These are phyloP conservation scores for Sebastes minor DNA, from an alignment of 2,797 vertebrate species.

Conservation along the genomic window DNA sequence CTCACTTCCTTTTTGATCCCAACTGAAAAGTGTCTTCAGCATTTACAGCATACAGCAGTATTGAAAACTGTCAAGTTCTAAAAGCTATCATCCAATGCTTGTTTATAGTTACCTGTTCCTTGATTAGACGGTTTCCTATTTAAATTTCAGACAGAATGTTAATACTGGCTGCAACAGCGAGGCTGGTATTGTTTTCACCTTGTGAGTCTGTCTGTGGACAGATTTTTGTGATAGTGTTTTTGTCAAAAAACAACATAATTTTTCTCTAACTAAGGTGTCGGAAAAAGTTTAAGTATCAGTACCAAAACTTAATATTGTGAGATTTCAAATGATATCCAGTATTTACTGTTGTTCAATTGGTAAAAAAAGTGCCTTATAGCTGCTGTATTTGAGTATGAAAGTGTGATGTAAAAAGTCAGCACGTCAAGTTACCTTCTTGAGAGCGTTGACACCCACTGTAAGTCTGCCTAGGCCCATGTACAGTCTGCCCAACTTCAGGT, in stretches of 20 bases:
- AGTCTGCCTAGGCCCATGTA: conserved; percentile 86
- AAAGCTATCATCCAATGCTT: not conserved
- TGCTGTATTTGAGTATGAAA: not conserved
- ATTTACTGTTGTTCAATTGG: not conserved
- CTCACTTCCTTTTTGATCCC: not conserved
- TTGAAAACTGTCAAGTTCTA: not conserved
- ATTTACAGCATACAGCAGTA: not conserved
- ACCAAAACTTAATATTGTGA: not conserved
- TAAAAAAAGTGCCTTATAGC: not conserved
- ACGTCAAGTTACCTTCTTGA: conserved; percentile 87
- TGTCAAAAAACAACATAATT: fast-evolving
- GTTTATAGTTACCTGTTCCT: not conserved
- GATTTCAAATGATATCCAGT: not conserved
- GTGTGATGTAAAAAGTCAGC: not conserved
- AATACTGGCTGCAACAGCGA: too few species aligned
- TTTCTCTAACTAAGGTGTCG: not conserved
- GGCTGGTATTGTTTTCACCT: too few species aligned
- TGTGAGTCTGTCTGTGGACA: too few species aligned
- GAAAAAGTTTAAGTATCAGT: not conserved
- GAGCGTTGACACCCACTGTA: conserved; percentile 76
- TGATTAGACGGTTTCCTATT: not conserved
- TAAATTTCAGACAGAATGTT: not conserved
- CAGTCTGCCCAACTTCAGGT: conserved; percentile 92
- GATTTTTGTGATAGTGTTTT: not conserved
- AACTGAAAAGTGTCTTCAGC: not conserved